phyloP scores from a whole-genome alignment of 2,113 vertebrate genomes.

The Ciconia boyciana region DNA sequence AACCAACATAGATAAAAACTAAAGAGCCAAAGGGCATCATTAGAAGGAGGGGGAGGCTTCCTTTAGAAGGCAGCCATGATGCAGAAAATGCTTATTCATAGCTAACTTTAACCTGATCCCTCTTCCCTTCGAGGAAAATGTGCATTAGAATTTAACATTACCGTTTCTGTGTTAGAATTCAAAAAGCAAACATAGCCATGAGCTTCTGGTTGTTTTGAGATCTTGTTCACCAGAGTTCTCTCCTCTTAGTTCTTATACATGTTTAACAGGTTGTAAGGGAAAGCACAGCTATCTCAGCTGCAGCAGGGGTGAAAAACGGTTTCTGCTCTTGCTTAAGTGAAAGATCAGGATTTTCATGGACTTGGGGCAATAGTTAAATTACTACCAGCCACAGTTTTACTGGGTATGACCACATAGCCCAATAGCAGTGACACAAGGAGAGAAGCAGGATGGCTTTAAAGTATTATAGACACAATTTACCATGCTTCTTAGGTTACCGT shows the following conservation, averaged over 20 bases:
- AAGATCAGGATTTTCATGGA: not conserved
- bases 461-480: not conserved
- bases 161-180: not conserved
- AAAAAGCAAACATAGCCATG: slow-evolving; percentile 6
- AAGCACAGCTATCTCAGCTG: not conserved
- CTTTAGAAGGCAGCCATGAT: not conserved
- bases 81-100: not conserved
- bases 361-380: not conserved
- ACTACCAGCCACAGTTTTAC: not conserved
- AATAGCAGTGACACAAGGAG: not conserved
- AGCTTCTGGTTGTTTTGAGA: not conserved
- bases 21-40: slow-evolving; percentile 25
- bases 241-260: not conserved
- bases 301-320: not conserved
- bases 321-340: not conserved
- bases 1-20: slow-evolving; percentile 1
- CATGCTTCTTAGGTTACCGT: not conserved
- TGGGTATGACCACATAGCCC: not conserved
- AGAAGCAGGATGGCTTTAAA: not conserved
- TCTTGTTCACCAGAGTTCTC: fast-evolving
- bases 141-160: not conserved
- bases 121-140: not conserved
- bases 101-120: not conserved
- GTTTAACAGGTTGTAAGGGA: not conserved
- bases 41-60: not conserved